phyloP scores from a whole-genome alignment of 2,888 invertebrate species.

The Icerya purchasi region DNA sequence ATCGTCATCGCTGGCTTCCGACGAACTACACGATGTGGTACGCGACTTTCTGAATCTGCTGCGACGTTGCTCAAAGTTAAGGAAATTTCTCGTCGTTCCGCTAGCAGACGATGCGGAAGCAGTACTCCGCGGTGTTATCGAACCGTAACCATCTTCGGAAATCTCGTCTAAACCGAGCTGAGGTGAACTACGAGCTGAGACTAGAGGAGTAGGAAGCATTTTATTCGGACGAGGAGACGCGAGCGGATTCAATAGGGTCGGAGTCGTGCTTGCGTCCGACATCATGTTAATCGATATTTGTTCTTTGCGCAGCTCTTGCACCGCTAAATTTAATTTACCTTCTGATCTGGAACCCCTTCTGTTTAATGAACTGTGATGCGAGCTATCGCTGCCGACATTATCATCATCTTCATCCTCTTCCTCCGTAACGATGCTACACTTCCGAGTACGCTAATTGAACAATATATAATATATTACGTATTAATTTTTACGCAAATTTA shows the following conservation, averaged over 20 bases:
- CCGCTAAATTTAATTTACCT: slow-evolving; percentile 46
- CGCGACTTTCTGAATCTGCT: slow-evolving; percentile 47
- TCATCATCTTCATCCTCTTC: slow-evolving; percentile 76
- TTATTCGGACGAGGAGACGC: slow-evolving; percentile 23
- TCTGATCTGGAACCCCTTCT: slow-evolving; percentile 58
- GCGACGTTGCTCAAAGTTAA: slow-evolving; percentile 34
- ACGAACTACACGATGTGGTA: slow-evolving; percentile 80
- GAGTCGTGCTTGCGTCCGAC: slow-evolving; percentile 18
- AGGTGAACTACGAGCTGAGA: slow-evolving; percentile 27
- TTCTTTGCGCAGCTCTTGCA: slow-evolving; percentile 30
- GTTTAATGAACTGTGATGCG: slow-evolving; percentile 31
- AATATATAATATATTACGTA: slow-evolving; percentile 44
- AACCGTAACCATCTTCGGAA: slow-evolving; percentile 32
- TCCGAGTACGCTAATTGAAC: slow-evolving; percentile 47
- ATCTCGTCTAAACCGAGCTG: slow-evolving; percentile 32
- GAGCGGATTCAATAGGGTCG: slow-evolving; percentile 29
- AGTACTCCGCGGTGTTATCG: slow-evolving; percentile 8
- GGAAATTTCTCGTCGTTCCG: slow-evolving; percentile 11
- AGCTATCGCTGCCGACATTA: slow-evolving; percentile 27
- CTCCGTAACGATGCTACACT: slow-evolving; percentile 79
- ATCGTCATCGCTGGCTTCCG: slow-evolving; percentile 65
- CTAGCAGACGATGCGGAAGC: slow-evolving; percentile 3
- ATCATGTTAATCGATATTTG: slow-evolving; percentile 18
- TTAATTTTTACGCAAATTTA: too few relatives aligned
- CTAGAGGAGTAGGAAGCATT: slow-evolving; percentile 23